Evolutionary conservation across 2,888 invertebrate species (phyloP).

Genomic region (Ganaspis brasiliensis): DNA sequence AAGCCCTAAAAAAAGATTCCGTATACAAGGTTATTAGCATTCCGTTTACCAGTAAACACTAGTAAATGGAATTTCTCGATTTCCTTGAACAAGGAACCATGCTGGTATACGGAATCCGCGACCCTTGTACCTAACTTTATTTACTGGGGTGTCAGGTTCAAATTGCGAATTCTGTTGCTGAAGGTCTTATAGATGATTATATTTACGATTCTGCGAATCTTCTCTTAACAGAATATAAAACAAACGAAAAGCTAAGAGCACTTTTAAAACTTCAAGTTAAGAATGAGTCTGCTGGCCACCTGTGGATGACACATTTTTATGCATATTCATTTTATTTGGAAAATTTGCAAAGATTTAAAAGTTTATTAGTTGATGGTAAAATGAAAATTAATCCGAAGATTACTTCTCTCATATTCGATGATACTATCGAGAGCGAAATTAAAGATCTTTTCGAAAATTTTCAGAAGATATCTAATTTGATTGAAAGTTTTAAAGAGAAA

Average conservation of each 20-base stretch:
- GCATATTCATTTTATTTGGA: neutral
- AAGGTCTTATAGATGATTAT: neutral
- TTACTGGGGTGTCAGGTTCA: neutral
- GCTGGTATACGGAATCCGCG: too few species aligned
- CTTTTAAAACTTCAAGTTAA: neutral
- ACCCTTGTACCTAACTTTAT: too few species aligned
- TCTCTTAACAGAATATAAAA: neutral
- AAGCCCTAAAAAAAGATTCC: too few species aligned
- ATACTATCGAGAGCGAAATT: neutral
- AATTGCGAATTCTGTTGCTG: neutral
- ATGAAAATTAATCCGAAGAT: neutral
- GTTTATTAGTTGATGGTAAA: neutral
- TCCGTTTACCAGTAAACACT: too few species aligned
- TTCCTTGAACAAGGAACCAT: too few species aligned
- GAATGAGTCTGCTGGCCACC: neutral
- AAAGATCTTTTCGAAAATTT: too few species aligned
- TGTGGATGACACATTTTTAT: neutral
- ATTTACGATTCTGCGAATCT: neutral
- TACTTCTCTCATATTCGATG: neutral
- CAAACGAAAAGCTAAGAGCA: neutral
- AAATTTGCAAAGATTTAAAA: neutral
- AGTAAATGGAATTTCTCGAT: too few species aligned
- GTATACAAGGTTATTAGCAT: too few species aligned
- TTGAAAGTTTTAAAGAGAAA: neutral
- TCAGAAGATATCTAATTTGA: neutral